Conservation (phyloP, 2,797 vertebrate genomes). For the Falco novaeseelandiae region DNA sequence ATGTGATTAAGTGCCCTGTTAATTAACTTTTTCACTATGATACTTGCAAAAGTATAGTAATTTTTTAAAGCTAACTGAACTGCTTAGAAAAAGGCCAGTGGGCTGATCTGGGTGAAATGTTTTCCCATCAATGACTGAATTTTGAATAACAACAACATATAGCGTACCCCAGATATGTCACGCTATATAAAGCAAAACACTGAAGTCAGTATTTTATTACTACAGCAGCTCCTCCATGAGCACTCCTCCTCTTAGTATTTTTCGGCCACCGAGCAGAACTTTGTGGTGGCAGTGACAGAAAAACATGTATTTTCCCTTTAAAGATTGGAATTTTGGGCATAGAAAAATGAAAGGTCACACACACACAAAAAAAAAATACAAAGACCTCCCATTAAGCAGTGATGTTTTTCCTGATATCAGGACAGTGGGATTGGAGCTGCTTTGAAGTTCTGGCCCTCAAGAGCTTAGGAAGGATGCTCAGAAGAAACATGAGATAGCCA, state of each 20-base stretch:
- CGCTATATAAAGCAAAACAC: neutral
- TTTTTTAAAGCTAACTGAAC: slow-evolving; percentile 37
- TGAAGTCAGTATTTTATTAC: neutral
- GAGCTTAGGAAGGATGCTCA: neutral
- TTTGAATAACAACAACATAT: neutral
- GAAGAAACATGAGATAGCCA: neutral
- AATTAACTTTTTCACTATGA: slow-evolving; percentile 66
- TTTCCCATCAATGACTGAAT: neutral
- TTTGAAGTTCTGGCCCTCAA: neutral
- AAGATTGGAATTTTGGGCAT: neutral
- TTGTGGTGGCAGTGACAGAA: neutral
- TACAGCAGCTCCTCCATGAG: neutral
- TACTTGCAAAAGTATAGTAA: neutral
- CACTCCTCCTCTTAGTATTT: neutral
- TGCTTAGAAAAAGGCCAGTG: neutral
- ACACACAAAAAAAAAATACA: neutral
- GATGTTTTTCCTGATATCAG: neutral
- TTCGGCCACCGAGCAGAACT: neutral
- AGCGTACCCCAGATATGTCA: neutral
- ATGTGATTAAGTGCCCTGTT: slow-evolving; percentile 51
- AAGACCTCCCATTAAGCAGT: neutral
- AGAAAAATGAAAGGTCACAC: neutral
- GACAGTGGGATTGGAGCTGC: neutral
- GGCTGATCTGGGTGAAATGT: neutral
- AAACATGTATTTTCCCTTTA: neutral